Conservation (phyloP, 2,888 invertebrate species). For the Dione juno region DNA sequence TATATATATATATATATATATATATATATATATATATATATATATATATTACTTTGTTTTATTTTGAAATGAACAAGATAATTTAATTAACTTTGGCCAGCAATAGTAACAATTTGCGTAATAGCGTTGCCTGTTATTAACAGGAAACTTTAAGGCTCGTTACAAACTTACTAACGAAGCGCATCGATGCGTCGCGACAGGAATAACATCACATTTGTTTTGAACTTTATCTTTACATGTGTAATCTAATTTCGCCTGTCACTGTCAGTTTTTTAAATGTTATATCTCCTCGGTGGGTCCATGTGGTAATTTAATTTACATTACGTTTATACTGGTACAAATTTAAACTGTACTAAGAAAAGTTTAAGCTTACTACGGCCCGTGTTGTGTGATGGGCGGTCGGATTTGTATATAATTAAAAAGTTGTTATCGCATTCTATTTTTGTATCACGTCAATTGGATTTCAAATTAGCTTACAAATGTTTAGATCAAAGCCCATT, state of each 20-base stretch:
- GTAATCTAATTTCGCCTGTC: slow-evolving; percentile 24
- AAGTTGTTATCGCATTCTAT: slow-evolving; percentile 19
- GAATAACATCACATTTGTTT: slow-evolving; percentile 9
- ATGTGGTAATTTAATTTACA: background rate
- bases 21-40: too few relatives aligned
- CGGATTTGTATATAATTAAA: slow-evolving; percentile 27
- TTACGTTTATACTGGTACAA: background rate
- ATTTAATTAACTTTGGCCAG: slow-evolving; percentile 2
- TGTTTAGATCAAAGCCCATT: slow-evolving; percentile 16
- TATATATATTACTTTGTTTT: too few relatives aligned
- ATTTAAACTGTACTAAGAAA: slow-evolving; percentile 6
- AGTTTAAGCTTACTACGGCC: slow-evolving; percentile 1
- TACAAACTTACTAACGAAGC: slow-evolving; percentile 20
- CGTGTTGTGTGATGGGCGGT: slow-evolving; percentile 16
- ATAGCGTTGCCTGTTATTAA: too few relatives aligned
- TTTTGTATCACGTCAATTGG: slow-evolving; percentile 22
- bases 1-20: too few relatives aligned
- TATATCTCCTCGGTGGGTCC: background rate
- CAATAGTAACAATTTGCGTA: slow-evolving; percentile 10
- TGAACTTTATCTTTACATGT: slow-evolving; percentile 19
- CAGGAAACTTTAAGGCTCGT: slow-evolving; percentile 20
- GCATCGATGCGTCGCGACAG: slow-evolving; percentile 20
- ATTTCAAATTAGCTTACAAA: slow-evolving; percentile 18
- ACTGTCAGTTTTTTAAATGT: slow-evolving; percentile 23
- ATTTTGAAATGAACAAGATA: background rate